Conservation (phyloP, 2,888 invertebrate genomes). For the Tachina fera region DNA sequence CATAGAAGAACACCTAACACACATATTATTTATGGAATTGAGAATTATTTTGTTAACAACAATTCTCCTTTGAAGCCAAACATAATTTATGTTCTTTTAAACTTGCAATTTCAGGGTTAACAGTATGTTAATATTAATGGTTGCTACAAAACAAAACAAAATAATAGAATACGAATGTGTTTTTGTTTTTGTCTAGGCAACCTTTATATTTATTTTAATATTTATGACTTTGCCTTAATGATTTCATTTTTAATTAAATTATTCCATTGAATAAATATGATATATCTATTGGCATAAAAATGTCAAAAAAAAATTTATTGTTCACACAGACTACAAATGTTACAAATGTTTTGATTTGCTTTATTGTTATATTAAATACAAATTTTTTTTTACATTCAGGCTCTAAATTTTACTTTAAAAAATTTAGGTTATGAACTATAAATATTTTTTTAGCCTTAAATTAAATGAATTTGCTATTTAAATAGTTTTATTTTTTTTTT, state of each 20-base stretch:
- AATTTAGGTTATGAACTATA: no score
- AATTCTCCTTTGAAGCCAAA: background rate
- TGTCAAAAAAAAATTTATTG: background rate
- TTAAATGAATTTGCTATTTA: no score
- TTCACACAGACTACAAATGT: background rate
- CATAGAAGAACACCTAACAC: no score
- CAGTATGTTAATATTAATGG: no score
- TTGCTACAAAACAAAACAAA: no score
- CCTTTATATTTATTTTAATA: background rate
- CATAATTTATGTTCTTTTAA: background rate
- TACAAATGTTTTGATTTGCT: background rate
- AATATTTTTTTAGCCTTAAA: no score
- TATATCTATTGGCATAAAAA: constrained; percentile 18
- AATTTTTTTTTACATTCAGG: no score
- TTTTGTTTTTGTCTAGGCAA: background rate
- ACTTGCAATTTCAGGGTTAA: background rate
- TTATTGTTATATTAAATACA: background rate
- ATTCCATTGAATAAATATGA: constrained; percentile 23
- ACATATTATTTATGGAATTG: background rate
- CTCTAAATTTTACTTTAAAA: no score
- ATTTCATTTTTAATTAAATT: constrained; percentile 4
- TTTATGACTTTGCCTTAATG: constrained; percentile 20
- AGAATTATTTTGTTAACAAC: background rate
- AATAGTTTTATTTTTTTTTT: no score
- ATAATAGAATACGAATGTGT: background rate